phyloP scores from a whole-genome alignment of 2,888 invertebrate genomes.

The Heliconius erato region DNA sequence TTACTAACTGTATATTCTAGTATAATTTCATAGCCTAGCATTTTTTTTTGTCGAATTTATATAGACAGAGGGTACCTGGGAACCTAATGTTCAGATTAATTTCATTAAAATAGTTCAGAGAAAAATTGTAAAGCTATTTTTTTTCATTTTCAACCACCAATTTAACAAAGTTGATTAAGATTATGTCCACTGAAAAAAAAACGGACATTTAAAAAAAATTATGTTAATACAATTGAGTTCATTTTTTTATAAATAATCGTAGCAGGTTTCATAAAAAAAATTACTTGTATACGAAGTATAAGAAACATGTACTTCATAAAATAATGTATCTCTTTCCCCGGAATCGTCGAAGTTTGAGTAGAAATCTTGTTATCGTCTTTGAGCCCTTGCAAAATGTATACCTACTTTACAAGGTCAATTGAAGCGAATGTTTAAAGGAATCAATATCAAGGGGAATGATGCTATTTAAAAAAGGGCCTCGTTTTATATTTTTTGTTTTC shows the following conservation, averaged over 20 bases:
- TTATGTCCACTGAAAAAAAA: no score
- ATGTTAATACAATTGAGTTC: no score
- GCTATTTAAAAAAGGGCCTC: not conserved
- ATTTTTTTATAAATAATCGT: no score
- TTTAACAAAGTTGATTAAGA: no score
- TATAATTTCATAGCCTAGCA: not conserved
- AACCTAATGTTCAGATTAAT: not conserved
- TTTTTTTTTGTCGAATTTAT: not conserved
- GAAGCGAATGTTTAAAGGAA: slow-evolving; percentile 14
- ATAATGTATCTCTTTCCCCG: not conserved
- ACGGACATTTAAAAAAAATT: no score
- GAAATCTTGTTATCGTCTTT: slow-evolving; percentile 18
- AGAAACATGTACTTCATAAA: not conserved
- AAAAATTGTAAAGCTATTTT: no score
- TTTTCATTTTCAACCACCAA: no score
- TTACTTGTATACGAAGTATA: not conserved
- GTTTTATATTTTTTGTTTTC: not conserved
- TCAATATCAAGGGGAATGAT: not conserved
- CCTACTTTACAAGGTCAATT: slow-evolving; percentile 14
- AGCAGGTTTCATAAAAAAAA: no score
- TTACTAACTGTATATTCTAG: no score
- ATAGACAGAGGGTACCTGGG: not conserved
- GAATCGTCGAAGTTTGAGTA: slow-evolving; percentile 4
- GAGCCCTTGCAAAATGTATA: slow-evolving; percentile 16
- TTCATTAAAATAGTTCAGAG: no score